Evolutionary conservation across 2,888 invertebrate genomes (phyloP).

Genomic region (Ryuthela nishihirai): DNA sequence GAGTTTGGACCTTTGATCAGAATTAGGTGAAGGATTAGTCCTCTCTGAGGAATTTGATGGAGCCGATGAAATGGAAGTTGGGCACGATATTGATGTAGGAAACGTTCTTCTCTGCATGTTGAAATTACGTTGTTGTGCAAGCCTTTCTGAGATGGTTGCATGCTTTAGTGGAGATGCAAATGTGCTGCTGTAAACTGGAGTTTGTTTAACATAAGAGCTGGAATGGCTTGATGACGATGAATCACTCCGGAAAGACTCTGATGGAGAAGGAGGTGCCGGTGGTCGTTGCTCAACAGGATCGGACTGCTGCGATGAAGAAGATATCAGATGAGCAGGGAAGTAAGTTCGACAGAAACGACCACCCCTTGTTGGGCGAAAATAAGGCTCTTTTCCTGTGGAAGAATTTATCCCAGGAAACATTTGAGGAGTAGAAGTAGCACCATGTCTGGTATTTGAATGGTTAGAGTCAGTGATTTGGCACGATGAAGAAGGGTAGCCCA

Average conservation of each 20-base stretch:
- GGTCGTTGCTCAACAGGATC: neutral
- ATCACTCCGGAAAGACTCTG: neutral
- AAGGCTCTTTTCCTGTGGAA: no score
- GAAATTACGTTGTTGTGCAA: no score
- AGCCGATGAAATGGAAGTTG: neutral
- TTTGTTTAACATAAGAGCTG: neutral
- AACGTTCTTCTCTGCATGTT: no score
- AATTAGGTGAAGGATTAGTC: neutral
- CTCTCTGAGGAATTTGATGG: neutral
- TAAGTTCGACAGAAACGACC: conserved; percentile 29
- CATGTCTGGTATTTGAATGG: no score
- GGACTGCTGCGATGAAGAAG: neutral
- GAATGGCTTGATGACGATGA: neutral
- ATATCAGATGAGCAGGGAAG: conserved; percentile 31
- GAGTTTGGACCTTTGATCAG: neutral
- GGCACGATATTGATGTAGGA: neutral
- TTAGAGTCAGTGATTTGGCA: no score
- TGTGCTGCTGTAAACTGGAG: no score
- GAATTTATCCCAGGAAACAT: no score
- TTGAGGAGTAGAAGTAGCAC: no score
- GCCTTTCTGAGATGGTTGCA: no score
- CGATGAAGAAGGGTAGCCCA: no score
- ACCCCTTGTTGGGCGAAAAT: conserved; percentile 27
- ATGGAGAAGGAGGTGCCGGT: conserved; percentile 2
- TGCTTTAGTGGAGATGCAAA: no score